These are phyloP conservation scores for Caenorhabditis tropicalis DNA, from an alignment of 1,140 invertebrate species.

Conservation along the genomic window DNA sequence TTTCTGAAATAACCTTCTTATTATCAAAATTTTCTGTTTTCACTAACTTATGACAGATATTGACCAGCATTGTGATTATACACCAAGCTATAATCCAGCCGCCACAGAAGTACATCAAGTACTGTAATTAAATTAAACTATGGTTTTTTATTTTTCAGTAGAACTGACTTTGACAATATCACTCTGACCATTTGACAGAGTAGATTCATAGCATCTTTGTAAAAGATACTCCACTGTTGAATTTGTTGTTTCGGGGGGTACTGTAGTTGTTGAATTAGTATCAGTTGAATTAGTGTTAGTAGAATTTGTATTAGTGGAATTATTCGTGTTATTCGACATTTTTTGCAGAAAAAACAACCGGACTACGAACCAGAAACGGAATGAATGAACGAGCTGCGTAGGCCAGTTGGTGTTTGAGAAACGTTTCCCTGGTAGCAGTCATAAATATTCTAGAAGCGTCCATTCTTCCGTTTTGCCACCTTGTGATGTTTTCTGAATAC, in stretches of 20 bases:
- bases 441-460: neutral
- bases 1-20: slow-evolving; percentile 43
- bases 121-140: neutral
- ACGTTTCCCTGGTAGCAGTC: neutral
- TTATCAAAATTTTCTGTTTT: neutral
- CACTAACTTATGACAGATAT: slow-evolving; percentile 51
- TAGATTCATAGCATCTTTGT: slow-evolving; percentile 38
- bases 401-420: slow-evolving; percentile 17
- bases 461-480: neutral
- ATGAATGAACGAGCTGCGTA: neutral
- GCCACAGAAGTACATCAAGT: slow-evolving; percentile 12
- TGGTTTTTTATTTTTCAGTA: neutral
- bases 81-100: slow-evolving; percentile 49
- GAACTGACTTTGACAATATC: slow-evolving; percentile 30
- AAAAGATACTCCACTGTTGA: neutral
- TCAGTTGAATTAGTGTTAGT: neutral
- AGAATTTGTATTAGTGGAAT: neutral
- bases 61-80: slow-evolving; percentile 46
- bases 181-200: neutral
- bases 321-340: neutral
- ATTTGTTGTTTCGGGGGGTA: neutral
- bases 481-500: slow-evolving; percentile 34
- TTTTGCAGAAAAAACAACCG: neutral
- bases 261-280: neutral
- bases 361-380: neutral